Percentiles rank a stretch among this genome's conserved stretches.
phyloP scores from a whole-genome alignment of 2,113 vertebrate genomes.

The Mionectes macconnelli region DNA sequence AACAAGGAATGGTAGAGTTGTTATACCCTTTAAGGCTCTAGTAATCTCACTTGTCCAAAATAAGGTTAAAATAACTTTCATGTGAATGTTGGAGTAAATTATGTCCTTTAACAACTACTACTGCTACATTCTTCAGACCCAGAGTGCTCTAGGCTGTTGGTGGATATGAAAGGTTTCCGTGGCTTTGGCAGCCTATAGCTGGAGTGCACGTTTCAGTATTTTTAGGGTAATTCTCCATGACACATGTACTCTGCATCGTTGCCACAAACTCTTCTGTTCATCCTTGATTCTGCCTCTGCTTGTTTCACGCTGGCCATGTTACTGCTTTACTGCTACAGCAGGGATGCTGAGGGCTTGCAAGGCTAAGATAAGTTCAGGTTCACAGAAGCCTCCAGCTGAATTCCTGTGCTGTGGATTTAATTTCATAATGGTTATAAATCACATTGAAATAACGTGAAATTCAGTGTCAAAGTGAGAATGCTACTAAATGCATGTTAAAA shows the following conservation, averaged over 20 bases:
- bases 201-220: neutral
- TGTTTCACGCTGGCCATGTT: neutral
- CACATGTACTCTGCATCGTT: neutral
- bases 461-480: neutral
- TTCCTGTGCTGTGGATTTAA: neutral
- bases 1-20: neutral
- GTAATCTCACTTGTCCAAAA: neutral
- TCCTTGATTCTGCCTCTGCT: neutral
- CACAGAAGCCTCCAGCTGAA: neutral
- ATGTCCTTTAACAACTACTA: neutral
- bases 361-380: neutral
- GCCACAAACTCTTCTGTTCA: neutral
- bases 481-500: neutral
- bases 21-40: neutral
- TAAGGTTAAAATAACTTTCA: neutral
- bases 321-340: neutral
- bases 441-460: neutral
- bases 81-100: neutral
- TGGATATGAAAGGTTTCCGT: neutral
- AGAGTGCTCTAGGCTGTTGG: neutral
- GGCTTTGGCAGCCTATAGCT: slow-evolving; percentile 22
- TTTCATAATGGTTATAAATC: neutral
- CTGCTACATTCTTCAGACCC: neutral
- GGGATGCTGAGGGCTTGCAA: neutral
- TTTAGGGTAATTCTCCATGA: neutral